phyloP scores from a whole-genome alignment of 2,797 vertebrate genomes.

The Rachycentron canadum region DNA sequence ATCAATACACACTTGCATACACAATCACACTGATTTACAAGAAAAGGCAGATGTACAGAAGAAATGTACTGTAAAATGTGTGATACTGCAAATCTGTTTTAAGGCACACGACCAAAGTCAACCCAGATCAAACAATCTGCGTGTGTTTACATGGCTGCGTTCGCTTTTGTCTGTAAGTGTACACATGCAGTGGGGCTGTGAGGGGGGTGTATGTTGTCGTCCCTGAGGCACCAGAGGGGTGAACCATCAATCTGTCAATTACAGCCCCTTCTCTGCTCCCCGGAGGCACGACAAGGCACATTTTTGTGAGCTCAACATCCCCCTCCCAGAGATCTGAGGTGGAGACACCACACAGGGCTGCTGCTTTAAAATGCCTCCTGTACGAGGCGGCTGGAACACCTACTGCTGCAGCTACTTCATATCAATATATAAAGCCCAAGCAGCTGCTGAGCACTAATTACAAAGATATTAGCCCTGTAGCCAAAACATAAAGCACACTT shows the following conservation, averaged over 20 bases:
- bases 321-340: constrained; percentile 39
- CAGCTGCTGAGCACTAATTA: constrained; percentile 69
- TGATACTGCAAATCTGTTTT: constrained; percentile 2
- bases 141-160: constrained; percentile 3
- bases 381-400: constrained; percentile 1
- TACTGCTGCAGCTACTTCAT: constrained; percentile 15
- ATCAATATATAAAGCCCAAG: constrained; percentile 55
- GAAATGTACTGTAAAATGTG: not conserved
- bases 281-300: constrained; percentile 37
- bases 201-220: constrained; percentile 11
- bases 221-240: constrained; percentile 47
- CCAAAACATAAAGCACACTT: constrained; percentile 43
- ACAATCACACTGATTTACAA: constrained; percentile 50
- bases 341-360: constrained; percentile 9
- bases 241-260: constrained; percentile 72
- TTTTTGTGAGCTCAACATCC: constrained; percentile 45
- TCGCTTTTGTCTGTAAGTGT: constrained; percentile 3
- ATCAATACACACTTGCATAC: constrained; percentile 57
- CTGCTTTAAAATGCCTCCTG: constrained; percentile 27
- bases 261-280: constrained; percentile 45
- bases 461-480: constrained; percentile 55
- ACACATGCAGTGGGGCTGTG: not conserved
- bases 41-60: constrained; percentile 3
- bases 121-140: not conserved
- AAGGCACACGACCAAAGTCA: not conserved